Base-by-base conservation (phyloP, 2,113 vertebrate genomes). In the Malurus cyaneus region DNA sequence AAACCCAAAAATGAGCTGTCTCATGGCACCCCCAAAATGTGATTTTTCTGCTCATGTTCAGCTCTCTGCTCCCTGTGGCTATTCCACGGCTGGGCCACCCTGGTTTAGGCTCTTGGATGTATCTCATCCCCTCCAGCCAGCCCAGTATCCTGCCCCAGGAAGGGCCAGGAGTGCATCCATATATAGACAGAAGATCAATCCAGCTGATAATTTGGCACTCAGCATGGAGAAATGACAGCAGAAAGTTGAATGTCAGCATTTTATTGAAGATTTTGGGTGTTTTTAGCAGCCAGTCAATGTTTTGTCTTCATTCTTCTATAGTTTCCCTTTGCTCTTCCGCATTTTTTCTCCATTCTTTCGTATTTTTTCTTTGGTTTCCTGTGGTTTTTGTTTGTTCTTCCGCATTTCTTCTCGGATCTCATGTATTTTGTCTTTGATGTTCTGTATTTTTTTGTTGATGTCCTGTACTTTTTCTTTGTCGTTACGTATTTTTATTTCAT, bases 1-100 rank as follows among this genome's bases (percentile, higher is more conserved):
- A n/a, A 53, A n/a, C 26, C n/a, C 6, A 0, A n/a, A 72, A 57
- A 52, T 0, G 0, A 57, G 12, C 42, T 50, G 16, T 14, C 39
- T 47, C 8, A 6, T 12, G 17, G 42, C 26, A 81, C 17, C 18
- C 12, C n/a, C 3, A 20, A 50, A 82, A 59, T 4, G 7, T 18
- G 18, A 15, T 17, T 69, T 80, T 59, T n/a, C 39, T 44, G 14
- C 54, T 29, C 8, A 29, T 62, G 12, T 32, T 42, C 9, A 9
- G 24, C 24, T 76, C 39, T 31, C 39, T 39, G 44, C 14, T 84
- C 46, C 71, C 53, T 53, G 29, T 8, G 20, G 24, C 15, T 39
- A 39, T 17, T 24, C 21, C 19, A 31, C 13, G 14, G 31, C 41
- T 60, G 34, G 57, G 28, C 15, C 21, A 60, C 6, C 3, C 17